Evolutionary conservation across 2,888 invertebrate genomes (phyloP).

Genomic region (Agrilus cyanescens): DNA sequence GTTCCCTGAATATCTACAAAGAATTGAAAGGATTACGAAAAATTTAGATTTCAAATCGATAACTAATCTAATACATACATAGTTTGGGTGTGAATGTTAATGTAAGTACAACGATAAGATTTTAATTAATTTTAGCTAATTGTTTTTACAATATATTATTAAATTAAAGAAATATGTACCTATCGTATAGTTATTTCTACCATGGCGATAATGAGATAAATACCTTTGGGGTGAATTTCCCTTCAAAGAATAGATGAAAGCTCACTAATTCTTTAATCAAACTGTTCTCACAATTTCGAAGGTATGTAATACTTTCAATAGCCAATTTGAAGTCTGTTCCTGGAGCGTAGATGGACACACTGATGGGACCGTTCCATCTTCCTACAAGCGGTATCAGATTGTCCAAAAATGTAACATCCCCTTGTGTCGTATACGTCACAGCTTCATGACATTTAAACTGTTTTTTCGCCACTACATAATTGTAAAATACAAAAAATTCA

Average conservation of each 20-base stretch:
- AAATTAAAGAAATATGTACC: too few species aligned
- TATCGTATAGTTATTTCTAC: too few species aligned
- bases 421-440: constrained; percentile 57
- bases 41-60: too few species aligned
- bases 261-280: constrained; percentile 46
- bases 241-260: constrained; percentile 53
- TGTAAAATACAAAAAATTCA: constrained; percentile 47
- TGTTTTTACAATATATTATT: too few species aligned
- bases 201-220: too few species aligned
- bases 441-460: constrained; percentile 41
- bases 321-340: constrained; percentile 47
- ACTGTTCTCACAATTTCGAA: constrained; percentile 40
- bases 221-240: constrained; percentile 42
- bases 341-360: constrained; percentile 52
- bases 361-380: constrained; percentile 53
- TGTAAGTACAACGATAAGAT: too few species aligned
- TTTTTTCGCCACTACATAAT: constrained; percentile 42
- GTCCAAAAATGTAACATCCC: constrained; percentile 53
- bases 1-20: too few species aligned
- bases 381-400: constrained; percentile 46
- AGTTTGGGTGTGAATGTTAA: too few species aligned
- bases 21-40: too few species aligned
- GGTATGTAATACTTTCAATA: constrained; percentile 45
- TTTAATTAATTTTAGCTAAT: too few species aligned
- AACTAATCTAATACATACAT: too few species aligned